Percentiles rank a stretch among this genome's conserved stretches.
These are phyloP conservation scores for human (Homo sapiens) DNA, from an alignment of 2,113 vertebrate genomes.

Conservation along the genomic window DNA sequence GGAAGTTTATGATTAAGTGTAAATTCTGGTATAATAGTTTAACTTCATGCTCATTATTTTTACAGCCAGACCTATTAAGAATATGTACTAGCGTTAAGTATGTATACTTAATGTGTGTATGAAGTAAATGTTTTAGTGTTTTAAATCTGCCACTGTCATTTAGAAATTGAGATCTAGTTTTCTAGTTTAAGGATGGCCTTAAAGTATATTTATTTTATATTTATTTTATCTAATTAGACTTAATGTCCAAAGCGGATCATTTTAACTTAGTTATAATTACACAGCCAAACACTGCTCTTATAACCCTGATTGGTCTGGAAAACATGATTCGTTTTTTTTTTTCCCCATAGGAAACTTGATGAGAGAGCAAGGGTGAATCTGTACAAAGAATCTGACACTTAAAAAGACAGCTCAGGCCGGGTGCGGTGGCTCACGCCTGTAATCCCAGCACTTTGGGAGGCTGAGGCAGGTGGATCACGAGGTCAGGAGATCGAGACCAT, in stretches of 20 bases:
- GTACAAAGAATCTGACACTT: neutral
- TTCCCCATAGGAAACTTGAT: conserved; percentile 42
- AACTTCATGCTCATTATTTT: neutral
- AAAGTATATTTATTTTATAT: neutral
- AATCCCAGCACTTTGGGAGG: no score
- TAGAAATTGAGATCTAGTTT: conserved; percentile 21
- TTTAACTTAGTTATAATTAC: conserved; percentile 56
- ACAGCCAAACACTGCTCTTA: neutral
- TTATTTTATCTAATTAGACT: conserved; percentile 36
- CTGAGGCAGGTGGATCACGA: no score
- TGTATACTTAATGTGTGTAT: neutral
- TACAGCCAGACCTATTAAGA: neutral
- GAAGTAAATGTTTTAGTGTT: neutral
- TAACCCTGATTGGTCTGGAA: conserved; percentile 9
- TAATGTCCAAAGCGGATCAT: conserved; percentile 12
- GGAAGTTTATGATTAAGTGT: neutral
- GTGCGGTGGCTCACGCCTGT: no score
- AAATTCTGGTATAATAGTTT: neutral
- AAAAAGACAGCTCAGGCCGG: neutral
- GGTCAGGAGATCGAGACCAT: no score
- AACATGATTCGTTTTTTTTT: neutral
- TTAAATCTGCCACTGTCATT: neutral
- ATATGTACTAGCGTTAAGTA: neutral
- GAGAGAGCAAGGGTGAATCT: neutral
- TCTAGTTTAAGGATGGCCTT: neutral